Conservation (phyloP, 2,797 vertebrate genomes). For the Takifugu rubripes region DNA sequence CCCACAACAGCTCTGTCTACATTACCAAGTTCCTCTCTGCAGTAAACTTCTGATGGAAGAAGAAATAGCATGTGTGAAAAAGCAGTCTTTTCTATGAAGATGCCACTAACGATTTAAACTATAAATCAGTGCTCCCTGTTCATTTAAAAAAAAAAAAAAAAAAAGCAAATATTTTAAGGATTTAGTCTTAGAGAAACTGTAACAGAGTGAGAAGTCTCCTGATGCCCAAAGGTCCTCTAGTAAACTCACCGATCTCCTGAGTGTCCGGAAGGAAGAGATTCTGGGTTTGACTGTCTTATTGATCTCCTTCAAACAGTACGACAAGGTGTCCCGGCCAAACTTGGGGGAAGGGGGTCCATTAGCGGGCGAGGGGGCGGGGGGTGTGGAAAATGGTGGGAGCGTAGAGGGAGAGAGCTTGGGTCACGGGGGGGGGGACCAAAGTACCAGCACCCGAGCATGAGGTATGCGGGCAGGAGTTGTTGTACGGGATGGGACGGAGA, state of each 20-base stretch:
- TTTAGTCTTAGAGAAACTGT: constrained; percentile 27
- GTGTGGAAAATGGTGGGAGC: constrained; percentile 74
- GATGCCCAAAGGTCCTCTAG: constrained; percentile 33
- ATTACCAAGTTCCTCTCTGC: constrained; percentile 73
- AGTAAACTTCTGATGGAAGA: constrained; percentile 66
- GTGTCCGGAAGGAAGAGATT: constrained; percentile 90
- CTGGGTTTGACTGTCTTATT: constrained; percentile 96
- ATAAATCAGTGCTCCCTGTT: too few species aligned
- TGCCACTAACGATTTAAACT: too few species aligned
- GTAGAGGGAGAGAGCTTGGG: constrained; percentile 72
- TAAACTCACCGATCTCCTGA: constrained; percentile 89
- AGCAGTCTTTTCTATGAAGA: not conserved
- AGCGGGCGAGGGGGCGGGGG: constrained; percentile 78
- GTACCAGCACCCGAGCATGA: constrained; percentile 62
- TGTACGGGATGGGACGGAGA: constrained; percentile 30
- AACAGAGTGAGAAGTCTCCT: constrained; percentile 30
- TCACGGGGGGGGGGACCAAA: constrained; percentile 53
- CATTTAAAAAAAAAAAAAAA: too few species aligned
- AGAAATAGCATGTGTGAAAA: constrained; percentile 38
- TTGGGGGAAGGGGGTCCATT: constrained; percentile 92
- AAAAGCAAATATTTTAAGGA: constrained; percentile 3
- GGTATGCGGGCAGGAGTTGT: constrained; percentile 45
- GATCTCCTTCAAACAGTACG: constrained; percentile 94
- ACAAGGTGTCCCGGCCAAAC: constrained; percentile 89
- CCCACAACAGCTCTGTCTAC: constrained; percentile 13